phyloP scores from a whole-genome alignment of 2,888 invertebrate genomes.

The Prosopocoilus inquinatus region DNA sequence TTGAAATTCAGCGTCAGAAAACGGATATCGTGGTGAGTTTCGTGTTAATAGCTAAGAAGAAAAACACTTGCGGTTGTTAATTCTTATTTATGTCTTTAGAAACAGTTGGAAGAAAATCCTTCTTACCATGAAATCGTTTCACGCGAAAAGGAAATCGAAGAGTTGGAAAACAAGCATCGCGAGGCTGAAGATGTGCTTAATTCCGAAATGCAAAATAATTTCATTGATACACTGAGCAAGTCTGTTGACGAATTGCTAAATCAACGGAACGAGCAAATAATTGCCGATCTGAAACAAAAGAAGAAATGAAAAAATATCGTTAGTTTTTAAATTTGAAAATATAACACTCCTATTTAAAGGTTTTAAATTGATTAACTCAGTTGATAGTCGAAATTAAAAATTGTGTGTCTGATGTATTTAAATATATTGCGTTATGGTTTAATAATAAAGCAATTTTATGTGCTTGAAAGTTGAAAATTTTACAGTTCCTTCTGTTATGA shows the following conservation, averaged over 20 bases:
- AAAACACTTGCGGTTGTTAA: background rate
- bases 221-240: constrained; percentile 12
- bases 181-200: constrained; percentile 13
- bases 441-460: too few species aligned
- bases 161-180: constrained; percentile 10
- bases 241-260: constrained; percentile 18
- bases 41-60: background rate
- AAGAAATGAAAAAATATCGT: constrained; percentile 2
- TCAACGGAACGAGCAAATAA: constrained; percentile 20
- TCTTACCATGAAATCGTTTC: constrained; percentile 18
- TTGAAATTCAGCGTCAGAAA: constrained; percentile 26
- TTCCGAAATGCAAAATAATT: constrained; percentile 14
- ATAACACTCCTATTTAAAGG: too few species aligned
- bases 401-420: too few species aligned
- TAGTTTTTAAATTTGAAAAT: too few species aligned
- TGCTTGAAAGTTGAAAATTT: too few species aligned
- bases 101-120: constrained; percentile 19
- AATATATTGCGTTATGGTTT: too few species aligned
- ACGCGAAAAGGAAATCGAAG: constrained; percentile 17
- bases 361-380: too few species aligned
- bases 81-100: constrained; percentile 11
- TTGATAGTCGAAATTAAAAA: too few species aligned
- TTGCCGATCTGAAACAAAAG: constrained; percentile 16
- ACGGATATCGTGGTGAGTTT: constrained; percentile 26
- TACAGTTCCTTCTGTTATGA: too few species aligned